Evolutionary conservation across 2,113 vertebrate species (phyloP).

Genomic region (Apodemus speciosus): DNA sequence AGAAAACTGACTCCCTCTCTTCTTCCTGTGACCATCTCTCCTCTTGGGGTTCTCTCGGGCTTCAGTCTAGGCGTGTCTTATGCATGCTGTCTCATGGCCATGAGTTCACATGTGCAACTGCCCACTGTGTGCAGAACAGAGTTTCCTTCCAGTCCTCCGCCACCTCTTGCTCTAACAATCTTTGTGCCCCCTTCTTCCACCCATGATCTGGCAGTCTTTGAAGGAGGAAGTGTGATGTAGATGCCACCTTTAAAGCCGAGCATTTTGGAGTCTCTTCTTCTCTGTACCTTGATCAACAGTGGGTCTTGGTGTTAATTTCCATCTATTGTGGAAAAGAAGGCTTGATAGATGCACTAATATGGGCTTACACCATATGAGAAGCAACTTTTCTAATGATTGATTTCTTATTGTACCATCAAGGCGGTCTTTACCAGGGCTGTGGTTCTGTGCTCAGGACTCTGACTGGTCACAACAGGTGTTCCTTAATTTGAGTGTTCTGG

Average conservation of each 20-base stretch:
- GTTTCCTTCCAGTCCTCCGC: neutral
- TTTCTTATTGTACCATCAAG: neutral
- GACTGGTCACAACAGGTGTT: neutral
- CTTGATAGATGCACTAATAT: neutral
- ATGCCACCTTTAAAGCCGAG: neutral
- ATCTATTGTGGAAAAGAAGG: neutral
- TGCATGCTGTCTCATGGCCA: neutral
- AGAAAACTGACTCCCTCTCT: neutral
- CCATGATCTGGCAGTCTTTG: neutral
- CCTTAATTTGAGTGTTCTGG: neutral
- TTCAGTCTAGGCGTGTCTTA: neutral
- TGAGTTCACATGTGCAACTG: neutral
- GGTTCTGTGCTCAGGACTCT: neutral
- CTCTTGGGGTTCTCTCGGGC: neutral
- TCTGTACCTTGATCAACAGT: neutral
- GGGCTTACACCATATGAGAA: neutral
- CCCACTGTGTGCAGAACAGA: neutral
- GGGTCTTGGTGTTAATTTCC: too few species aligned
- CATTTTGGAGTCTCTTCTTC: neutral
- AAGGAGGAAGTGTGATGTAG: neutral
- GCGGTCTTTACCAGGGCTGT: neutral
- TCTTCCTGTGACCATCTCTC: neutral
- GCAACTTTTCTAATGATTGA: conserved; percentile 8
- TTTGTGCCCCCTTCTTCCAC: neutral
- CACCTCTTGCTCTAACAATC: neutral